Base-by-base conservation (phyloP, 2,888 invertebrate species). In the Xestia ashworthii region DNA sequence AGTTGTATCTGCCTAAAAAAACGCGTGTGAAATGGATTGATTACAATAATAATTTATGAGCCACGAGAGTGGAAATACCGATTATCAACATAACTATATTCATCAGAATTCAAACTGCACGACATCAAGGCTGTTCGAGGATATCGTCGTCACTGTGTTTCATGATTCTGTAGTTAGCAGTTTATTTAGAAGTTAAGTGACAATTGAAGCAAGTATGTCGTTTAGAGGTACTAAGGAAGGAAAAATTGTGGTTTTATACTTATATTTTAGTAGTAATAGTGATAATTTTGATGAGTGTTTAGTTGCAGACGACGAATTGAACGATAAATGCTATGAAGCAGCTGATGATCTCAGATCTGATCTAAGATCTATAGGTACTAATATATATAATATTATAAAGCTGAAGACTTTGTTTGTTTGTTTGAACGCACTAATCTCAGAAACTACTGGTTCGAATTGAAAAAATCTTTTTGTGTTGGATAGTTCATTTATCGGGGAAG, bases 161-260 rank as follows among this genome's bases (percentile, higher is more conserved):
- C 32, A 32, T 32, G 32, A 32, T 32, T 68, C n/a, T n/a, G 4
- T 68, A 67, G n/a, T 79, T 79, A 81, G n/a, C 66, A 62, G 25
- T 19, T 32, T 72, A 19, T 46, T 53, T 80, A 58, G 3, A n/a
- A n/a, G n/a, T n/a, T n/a, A n/a, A n/a, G 32, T 72, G 44, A 38
- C 53, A 53, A 69, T 69, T 62, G 19, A 32, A 0, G 14, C n/a
- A 5, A n/a, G 32, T 53, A 38, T 70, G n/a, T 38, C 38, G 22
- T 64, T 32, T 22, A 11, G 11, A 75, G 11, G 38, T 38, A 65
- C 19, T 19, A 53, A 55, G 5, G 19, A 46, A 22, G 38, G 22
- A 41, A 76, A 65, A n/a, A 12, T 55, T 55, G 5, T 25, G n/a
- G n/a, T 55, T 55, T 25, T 14, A 55, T 55, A 32, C 3, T 32